Evolutionary conservation across 2,797 vertebrate species (phyloP), one percentile per base, ranked within the genome.

Genomic region (Xenops minutus): DNA sequence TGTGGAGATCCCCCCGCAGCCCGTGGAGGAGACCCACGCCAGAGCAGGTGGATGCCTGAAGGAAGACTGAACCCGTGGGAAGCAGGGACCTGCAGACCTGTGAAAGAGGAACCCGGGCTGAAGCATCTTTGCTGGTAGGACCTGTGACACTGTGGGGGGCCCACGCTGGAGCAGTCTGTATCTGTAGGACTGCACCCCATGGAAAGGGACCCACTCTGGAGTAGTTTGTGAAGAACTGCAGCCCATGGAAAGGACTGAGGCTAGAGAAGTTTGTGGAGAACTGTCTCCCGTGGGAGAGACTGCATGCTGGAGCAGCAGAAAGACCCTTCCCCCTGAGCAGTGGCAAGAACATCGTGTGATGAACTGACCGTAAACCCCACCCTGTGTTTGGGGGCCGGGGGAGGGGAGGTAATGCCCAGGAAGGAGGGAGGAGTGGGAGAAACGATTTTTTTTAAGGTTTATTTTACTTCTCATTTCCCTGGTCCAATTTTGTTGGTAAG

Each of bases 341-440:
- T 0, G 1, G 30, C 11, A 78, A 34, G 41, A 55, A 14, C 49
- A 71, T 18, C 0, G 0, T 41, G 26, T 32, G 26, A 48, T 48
- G 10, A 86, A 61, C 17, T 41, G 34, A 48, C 5, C 6, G 11
- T 34, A 62, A 55, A 7, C 3, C 6, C 18, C 17, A 15, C 34
- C 63, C 30, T 3, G 5, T 39, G 21, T 30, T 6, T n/a, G n/a
- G n/a, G n/a, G n/a, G n/a, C 2, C 9, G 26, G 8, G 7, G 12
- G 26, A 27, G 14, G 46, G 22, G 22, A 12, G 12, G 17, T 30
- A 41, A 18, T 41, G 12, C 15, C 16, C 12, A 10, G 16, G 8
- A 79, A 51, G 7, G 6, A 23, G 6, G 8, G 12, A 68, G 29
- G 10, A 19, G 12, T 29, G 10, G 19, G 27, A 12, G 2, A 23